Evolutionary conservation across 2,797 vertebrate genomes (phyloP).

Genomic region (Poecilia picta): DNA sequence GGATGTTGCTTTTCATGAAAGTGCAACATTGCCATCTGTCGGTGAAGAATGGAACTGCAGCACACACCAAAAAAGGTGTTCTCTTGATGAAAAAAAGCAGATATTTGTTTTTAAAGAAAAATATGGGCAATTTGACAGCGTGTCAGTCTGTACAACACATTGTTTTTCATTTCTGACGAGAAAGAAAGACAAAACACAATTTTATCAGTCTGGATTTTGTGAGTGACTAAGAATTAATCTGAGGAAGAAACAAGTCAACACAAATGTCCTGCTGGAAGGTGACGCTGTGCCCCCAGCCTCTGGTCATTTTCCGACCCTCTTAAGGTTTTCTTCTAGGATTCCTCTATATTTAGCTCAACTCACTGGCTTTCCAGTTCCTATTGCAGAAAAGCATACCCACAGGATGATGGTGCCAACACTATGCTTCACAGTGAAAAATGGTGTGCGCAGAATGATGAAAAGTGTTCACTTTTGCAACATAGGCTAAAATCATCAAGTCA

Average conservation of each 20-base stretch:
- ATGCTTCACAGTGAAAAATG: neutral
- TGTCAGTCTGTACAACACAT: too few species aligned
- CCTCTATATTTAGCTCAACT: neutral
- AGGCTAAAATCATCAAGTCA: neutral
- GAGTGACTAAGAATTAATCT: neutral
- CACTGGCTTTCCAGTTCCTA: neutral
- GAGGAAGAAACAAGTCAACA: neutral
- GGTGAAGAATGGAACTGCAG: conserved; percentile 62
- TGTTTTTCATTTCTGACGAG: neutral
- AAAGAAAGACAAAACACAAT: neutral
- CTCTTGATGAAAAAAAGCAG: neutral
- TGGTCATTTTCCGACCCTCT: neutral
- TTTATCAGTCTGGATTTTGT: neutral
- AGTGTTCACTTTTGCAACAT: neutral
- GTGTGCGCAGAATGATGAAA: neutral
- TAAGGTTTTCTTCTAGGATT: neutral
- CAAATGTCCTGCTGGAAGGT: neutral
- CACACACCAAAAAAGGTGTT: neutral
- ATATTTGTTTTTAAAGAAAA: neutral
- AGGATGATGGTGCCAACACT: neutral
- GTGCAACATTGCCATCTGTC: conserved; percentile 94
- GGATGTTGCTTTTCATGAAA: conserved; percentile 64
- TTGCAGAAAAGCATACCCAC: neutral
- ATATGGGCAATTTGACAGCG: neutral
- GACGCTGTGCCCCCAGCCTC: neutral